Evolutionary conservation across 2,797 vertebrate genomes (phyloP), one percentile per base, ranked within the genome.

Genomic region (Emys orbicularis): DNA sequence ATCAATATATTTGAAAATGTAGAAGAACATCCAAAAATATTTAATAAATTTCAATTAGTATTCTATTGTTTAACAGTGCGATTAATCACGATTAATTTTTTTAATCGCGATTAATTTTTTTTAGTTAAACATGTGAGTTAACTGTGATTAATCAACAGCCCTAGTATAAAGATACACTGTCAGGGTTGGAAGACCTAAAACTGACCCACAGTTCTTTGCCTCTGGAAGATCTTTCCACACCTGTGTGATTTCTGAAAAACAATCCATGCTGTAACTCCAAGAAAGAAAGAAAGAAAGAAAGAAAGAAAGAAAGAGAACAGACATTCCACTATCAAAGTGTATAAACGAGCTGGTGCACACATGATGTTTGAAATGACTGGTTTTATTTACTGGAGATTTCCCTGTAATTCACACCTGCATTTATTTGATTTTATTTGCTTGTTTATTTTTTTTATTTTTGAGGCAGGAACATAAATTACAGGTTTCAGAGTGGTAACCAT

Each of bases 161-260:
- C 19, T 53, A 53, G 5, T 68, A 19, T 68, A 68, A 68, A n/a
- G 34, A 68, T 19, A 16, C 5, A 37, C 34, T 37, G 57, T 37
- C 16, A 68, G 8, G 81, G 59, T 11, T 49, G 27, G 16, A 34
- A 49, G 41, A 49, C 5, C 41, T 84, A 82, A 76, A 83, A 13
- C 87, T 86, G 86, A 90, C 90, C 89, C 84, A 44, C 72, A 79
- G 52, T n/a, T 91, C 88, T 61, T 19, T 89, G 90, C 92, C 84
- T 68, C 61, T 68, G 61, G 34, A 68, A 68, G 61, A 68, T 68
- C 34, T 65, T 80, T 80, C 56, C 16, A 53, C 53, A 61, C 47
- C 49, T 44, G 8, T 68, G 25, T n/a, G 47, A 41, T 6, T 53
- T 41, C 27, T 87, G 57, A 53, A 81, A 44, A 68, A 68, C 8